Conservation (phyloP, 37 sponge, comb jelly and placozoan genomes). For the Ephydatia muelleri region DNA sequence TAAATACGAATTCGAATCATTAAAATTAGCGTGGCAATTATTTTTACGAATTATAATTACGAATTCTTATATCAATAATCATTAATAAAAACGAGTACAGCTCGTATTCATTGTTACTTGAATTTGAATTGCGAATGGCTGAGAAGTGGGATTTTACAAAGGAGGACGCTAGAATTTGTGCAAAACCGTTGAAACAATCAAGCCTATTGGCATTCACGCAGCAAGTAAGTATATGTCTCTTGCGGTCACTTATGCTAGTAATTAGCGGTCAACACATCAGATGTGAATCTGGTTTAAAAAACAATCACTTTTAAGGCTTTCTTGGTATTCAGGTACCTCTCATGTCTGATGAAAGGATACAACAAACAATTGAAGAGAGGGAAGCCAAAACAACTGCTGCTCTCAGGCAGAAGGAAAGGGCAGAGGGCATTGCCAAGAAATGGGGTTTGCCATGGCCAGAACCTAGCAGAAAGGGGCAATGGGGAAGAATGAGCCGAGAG, state of each 20-base stretch:
- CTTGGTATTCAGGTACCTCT: constrained; percentile 1
- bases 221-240: constrained; percentile 1
- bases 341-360: neutral
- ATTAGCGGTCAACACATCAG: neutral
- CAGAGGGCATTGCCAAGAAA: constrained; percentile 1
- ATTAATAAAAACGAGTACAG: neutral
- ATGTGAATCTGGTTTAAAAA: neutral
- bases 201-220: neutral
- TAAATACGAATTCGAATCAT: too few species aligned
- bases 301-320: constrained; percentile 1
- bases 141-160: neutral
- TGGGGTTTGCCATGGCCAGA: neutral
- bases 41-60: too few species aligned
- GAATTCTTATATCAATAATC: neutral
- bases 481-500: neutral
- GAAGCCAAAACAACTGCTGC: neutral
- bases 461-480: constrained; percentile 1
- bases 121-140: constrained; percentile 1
- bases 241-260: neutral
- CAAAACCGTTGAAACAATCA: neutral
- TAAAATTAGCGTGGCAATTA: too few species aligned
- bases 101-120: neutral
- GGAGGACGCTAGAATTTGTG: constrained; percentile 1
- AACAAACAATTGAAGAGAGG: constrained; percentile 1
- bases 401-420: neutral